These are phyloP conservation scores for Melanchra persicariae DNA, from an alignment of 2,888 invertebrate genomes.

Conservation along the genomic window DNA sequence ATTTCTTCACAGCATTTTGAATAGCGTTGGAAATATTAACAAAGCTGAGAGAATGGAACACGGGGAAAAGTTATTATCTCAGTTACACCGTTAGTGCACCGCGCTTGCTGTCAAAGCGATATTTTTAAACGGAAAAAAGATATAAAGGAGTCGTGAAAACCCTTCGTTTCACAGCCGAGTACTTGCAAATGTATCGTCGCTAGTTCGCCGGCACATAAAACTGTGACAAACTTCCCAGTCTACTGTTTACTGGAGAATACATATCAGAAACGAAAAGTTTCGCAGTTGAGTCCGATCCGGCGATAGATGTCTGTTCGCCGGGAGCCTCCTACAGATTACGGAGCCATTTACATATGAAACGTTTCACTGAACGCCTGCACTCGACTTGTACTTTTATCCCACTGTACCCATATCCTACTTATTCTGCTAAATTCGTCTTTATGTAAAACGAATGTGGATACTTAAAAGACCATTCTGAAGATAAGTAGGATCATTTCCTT, in stretches of 20 bases:
- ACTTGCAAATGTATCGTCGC: constrained; percentile 66
- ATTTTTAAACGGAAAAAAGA: constrained; percentile 52
- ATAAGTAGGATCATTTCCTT: constrained; percentile 70
- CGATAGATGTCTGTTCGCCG: constrained; percentile 83
- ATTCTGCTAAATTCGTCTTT: constrained; percentile 72
- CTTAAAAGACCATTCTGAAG: constrained; percentile 72
- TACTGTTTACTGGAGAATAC: constrained; percentile 75
- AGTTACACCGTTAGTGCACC: constrained; percentile 34
- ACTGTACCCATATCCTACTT: constrained; percentile 76
- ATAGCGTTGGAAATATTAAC: constrained; percentile 38
- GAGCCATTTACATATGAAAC: constrained; percentile 88
- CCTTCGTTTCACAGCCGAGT: constrained; percentile 42
- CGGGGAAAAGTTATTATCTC: constrained; percentile 46
- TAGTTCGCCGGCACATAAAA: constrained; percentile 71
- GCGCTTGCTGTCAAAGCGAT: constrained; percentile 42
- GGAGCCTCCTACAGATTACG: constrained; percentile 85
- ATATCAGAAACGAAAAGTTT: constrained; percentile 80
- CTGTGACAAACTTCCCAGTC: constrained; percentile 72
- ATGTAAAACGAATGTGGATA: constrained; percentile 76
- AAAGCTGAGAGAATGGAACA: constrained; percentile 28
- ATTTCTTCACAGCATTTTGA: constrained; percentile 14
- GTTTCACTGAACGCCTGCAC: constrained; percentile 86
- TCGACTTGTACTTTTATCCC: constrained; percentile 81
- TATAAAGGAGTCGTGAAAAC: constrained; percentile 37
- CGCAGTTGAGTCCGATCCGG: constrained; percentile 79